Evolutionary conservation across 2,113 vertebrate species (phyloP), one percentile per base, ranked within the genome.

Genomic region (Carettochelys insculpta): DNA sequence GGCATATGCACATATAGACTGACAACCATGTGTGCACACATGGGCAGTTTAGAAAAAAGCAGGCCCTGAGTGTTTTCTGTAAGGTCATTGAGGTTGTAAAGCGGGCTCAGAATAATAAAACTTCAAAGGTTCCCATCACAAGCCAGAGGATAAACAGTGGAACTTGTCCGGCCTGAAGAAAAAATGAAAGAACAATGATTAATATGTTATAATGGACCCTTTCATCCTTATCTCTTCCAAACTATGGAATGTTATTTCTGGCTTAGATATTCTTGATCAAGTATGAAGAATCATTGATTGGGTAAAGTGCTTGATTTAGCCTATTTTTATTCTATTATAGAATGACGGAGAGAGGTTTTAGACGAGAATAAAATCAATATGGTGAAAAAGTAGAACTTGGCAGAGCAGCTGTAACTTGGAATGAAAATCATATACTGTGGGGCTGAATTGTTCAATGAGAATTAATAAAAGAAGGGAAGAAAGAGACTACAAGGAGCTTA

Each of bases 211-310:
- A 95, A 95, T 94, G 65, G 88, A 91, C 75, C 50, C 85, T 83
- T 94, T 92, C 80, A 93, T 96, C 93, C 95, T 95, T 96, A 96
- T 97, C 93, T 22, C 87, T 95, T 85, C 92, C 97, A 96, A 85
- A 88, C 91, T 83, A 27, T 93, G 80, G 88, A 96, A 97, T 94
- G 94, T 90, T 96, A 96, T 96, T 97, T 97, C 96, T 97, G 94
- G 95, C 96, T 94, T 92, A 89, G 90, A 92, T 86, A 51, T 92
- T 80, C 81, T 95, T 97, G 80, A 93, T 96, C 92, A 97, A 97
- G 95, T 93, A 94, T 84, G 78, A 95, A 96, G 95, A 94, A 77
- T 45, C 91, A 97, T 96, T 41, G 77, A 95, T 97, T 94, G 96
- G 93, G 92, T 92, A 89, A 94, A 94, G 90, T 96, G 92, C 88